A percentile compares a stretch with the other conserved stretches of the same genome.
Evolutionary conservation across 2,797 vertebrate genomes (phyloP).

Genomic region (Ataeniobius toweri): DNA sequence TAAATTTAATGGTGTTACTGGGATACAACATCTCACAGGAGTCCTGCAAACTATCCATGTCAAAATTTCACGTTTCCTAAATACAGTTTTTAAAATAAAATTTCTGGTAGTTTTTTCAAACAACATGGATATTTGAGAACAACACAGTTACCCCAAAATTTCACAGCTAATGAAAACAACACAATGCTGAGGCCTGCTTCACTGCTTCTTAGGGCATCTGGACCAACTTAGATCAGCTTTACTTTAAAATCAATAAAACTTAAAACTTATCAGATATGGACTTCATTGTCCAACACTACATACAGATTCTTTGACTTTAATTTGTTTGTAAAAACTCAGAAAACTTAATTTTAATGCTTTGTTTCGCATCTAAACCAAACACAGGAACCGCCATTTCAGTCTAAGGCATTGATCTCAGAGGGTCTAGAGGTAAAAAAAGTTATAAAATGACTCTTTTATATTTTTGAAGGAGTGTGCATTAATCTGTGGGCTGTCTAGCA

Average conservation of each 20-base stretch:
- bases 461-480: too few relatives aligned
- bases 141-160: neutral
- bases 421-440: neutral
- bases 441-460: too few relatives aligned
- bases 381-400: neutral
- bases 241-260: neutral
- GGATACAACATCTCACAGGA: slow-evolving; percentile 22
- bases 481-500: neutral
- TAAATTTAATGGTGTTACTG: slow-evolving; percentile 38
- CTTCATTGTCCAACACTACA: neutral
- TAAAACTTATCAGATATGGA: neutral
- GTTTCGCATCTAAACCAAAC: neutral
- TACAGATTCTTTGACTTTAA: neutral
- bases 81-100: neutral
- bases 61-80: neutral
- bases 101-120: too few relatives aligned
- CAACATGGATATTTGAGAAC: neutral
- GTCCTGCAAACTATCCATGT: neutral
- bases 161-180: neutral
- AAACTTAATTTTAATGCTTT: neutral
- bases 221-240: neutral
- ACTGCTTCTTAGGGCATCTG: neutral
- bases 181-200: neutral
- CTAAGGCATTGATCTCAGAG: neutral
- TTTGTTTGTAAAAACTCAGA: neutral